phyloP scores from a whole-genome alignment of 2,113 vertebrate species.

The Coturnix japonica region DNA sequence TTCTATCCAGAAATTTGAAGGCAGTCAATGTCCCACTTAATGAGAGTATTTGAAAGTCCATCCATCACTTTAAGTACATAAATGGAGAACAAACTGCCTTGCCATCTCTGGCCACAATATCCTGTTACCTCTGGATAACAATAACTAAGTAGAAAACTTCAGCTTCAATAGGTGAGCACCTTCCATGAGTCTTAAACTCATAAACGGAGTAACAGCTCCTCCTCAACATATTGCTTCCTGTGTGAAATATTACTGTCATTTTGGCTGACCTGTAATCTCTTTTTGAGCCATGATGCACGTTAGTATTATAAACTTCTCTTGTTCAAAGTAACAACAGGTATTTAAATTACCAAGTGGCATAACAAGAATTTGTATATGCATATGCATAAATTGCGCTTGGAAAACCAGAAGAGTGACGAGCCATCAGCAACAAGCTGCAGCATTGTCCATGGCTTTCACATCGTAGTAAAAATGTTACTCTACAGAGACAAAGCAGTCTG shows the following conservation, averaged over 20 bases:
- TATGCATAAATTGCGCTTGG: conserved; percentile 33
- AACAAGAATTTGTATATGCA: conserved; percentile 41
- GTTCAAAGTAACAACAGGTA: conserved; percentile 23
- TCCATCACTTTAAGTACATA: not conserved
- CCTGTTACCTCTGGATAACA: not conserved
- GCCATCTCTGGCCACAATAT: not conserved
- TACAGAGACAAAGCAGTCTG: not conserved
- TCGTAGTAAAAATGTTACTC: not conserved
- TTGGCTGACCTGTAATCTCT: not conserved
- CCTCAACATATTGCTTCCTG: not conserved
- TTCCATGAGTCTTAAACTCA: not conserved
- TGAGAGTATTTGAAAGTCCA: not conserved
- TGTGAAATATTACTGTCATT: not conserved
- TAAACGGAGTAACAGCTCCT: not conserved
- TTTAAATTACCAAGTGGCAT: conserved; percentile 39
- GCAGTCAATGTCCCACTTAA: not conserved
- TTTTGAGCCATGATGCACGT: accelerated
- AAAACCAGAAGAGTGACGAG: conserved; percentile 46
- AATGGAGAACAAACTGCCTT: not conserved
- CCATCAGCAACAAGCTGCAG: conserved; percentile 32
- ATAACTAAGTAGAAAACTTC: not conserved
- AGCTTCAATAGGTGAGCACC: not conserved
- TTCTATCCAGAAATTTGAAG: not conserved
- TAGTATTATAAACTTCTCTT: not conserved
- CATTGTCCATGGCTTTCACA: conserved; percentile 35